Evolutionary conservation across 2,113 vertebrate species (phyloP), one percentile per base, ranked within the genome.

Genomic region (Ivindomyrus marchei): DNA sequence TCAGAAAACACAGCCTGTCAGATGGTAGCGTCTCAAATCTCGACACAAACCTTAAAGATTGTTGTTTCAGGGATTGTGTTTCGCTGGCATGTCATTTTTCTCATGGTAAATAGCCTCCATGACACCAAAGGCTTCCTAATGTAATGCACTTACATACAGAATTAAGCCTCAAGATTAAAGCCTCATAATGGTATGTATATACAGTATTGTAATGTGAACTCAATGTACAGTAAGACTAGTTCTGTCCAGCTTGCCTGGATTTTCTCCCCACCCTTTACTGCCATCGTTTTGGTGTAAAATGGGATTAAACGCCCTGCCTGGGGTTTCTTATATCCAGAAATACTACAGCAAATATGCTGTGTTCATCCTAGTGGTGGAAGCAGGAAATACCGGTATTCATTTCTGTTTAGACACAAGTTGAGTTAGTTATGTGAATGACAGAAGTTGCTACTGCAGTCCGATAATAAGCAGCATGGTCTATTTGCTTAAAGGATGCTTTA

Each of bases 1-100:
- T 24, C 62, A 58, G 91, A 85, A 56, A 90, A 83, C 90, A 56
- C 89, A 90, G 88, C 91, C 89, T 91, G 74, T 21, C 88, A 74
- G 17, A 36, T 87, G 7, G 13, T 47, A 39, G 36, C 36, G 8
- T 39, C 31, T n/a, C 47, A 88, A 36, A 42, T 77, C 85, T 90
- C 62, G 10, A 15, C 47, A 15, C n/a, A 53, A 53, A 52, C 47
- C 50, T 21, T 19, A 87, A 53, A 36, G 10, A 9, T 39, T 42
- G 85, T 50, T 53, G 50, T 31, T 53, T 10, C 2, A 10, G 85
- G 49, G 56, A 24, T 58, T 58, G 27, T 87, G 21, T 56, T 39
- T 87, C 2, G 3, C 31, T 19, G 10, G 15, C 5, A 49, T 27
- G 24, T n/a, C 3, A 27, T 86, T 47, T 27, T 31, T 11, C 47